Base-by-base conservation (phyloP, 2,113 vertebrate genomes). In the Spea bombifrons region DNA sequence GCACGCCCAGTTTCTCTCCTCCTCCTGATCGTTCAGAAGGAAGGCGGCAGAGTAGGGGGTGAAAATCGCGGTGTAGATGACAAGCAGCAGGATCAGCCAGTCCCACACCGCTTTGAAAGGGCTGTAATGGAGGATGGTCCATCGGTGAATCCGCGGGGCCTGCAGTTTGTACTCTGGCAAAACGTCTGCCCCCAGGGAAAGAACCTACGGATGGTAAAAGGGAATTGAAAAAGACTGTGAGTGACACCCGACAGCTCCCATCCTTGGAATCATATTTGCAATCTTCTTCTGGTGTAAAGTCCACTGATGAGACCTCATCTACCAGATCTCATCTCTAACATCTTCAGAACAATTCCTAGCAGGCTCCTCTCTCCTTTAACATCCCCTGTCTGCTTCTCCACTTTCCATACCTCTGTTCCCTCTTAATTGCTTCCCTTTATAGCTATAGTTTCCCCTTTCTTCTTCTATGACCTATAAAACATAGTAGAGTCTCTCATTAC, bases 101-200 rank as follows among this genome's bases (percentile, higher is more conserved):
- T 99, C 97, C 97, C 97, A 99, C 67, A 99, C 94, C 0, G 97
- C 97, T 89, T 99, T 99, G 91, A 99, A 99, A 66, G 97, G 97
- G 85, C 97, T 99, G 88, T 99, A 99, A 90, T 99, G 97, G 68
- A 99, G 91, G 89, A 99, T 95, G 85, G 96, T 99, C 91, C 96
- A 98, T 71, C 92, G 94, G 89, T 99, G 97, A 86, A 99, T 95
- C 53, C 95, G 95, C 0, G 97, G 97, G 0, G 95, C 95, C 88
- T 99, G 97, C 71, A 99, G 93, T 85, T 99, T 97, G 87, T 99
- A 99, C 84, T 99, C 97, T 0, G 97, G 97, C 30, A 99, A 94
- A 57, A 99, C 97, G 0, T 99, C 97, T 0, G 97, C 97, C 0
- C 97, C 96, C 45, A 99, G 90, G 43, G 97, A 99, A 86, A 99